Conservation (phyloP, 2,113 vertebrate species). For the Xiphorhynchus elegans region DNA sequence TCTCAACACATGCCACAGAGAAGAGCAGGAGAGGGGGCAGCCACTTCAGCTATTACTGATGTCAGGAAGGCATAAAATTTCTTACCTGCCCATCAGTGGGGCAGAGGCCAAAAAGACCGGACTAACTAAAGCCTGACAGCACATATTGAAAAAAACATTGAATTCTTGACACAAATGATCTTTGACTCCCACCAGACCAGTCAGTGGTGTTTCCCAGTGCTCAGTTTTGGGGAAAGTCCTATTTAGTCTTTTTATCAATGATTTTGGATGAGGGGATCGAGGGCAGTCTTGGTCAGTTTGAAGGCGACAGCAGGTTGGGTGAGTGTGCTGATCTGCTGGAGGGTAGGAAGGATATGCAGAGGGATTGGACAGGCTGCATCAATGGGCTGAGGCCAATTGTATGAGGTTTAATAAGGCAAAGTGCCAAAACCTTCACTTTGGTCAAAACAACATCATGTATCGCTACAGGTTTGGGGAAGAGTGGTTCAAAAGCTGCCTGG, state of each 20-base stretch:
- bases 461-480: neutral
- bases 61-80: neutral
- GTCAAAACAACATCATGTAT: neutral
- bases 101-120: neutral
- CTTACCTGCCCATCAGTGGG: neutral
- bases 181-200: neutral
- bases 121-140: neutral
- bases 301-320: neutral
- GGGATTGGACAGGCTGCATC: neutral
- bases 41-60: neutral
- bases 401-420: neutral
- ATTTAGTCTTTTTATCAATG: rapidly evolving
- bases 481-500: neutral
- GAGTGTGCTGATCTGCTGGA: neutral
- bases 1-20: neutral
- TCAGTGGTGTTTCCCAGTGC: neutral
- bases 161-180: neutral
- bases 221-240: neutral
- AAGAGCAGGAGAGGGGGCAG: neutral
- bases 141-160: neutral
- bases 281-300: neutral
- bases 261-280: neutral
- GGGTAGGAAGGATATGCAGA: neutral
- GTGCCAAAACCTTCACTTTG: neutral
- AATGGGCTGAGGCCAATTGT: neutral